Evolutionary conservation across 2,888 invertebrate genomes (phyloP), one percentile per base, ranked within the genome.

Genomic region (Clunio marinus): DNA sequence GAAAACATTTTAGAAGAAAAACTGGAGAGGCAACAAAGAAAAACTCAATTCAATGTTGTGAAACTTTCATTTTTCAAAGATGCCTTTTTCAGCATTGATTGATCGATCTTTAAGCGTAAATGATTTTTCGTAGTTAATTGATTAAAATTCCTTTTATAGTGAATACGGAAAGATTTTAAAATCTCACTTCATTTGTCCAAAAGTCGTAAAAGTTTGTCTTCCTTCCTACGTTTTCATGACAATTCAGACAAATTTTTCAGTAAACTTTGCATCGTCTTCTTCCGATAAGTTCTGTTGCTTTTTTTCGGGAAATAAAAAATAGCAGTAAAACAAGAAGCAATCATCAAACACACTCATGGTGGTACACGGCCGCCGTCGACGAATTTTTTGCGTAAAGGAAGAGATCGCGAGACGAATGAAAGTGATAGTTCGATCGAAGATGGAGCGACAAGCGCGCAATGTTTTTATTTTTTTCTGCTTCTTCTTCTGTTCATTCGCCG

Each of bases 361-460:
- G n/a, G n/a, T n/a, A n/a, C n/a, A n/a, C n/a, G n/a, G n/a, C n/a
- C n/a, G n/a, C n/a, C n/a, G n/a, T n/a, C n/a, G n/a, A n/a, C n/a
- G n/a, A n/a, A n/a, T n/a, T n/a, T n/a, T n/a, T 41, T 41, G 41
- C 41, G 41, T 41, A 41, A 41, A 41, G n/a, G 32, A 32, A 8
- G 32, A 32, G 32, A 32, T 32, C 32, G 4, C 41, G 41, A 41
- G 41, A 51, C 22, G 22, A 51, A 51, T n/a, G 60, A 60, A 60
- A 60, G 60, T 60, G 60, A 60, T 59, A 59, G 59, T 58, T 28
- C 58, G 28, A 57, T 27, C n/a, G n/a, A 57, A 57, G 27, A 57
- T 57, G 57, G 27, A 24, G 57, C 27, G 24, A 27, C 27, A 13
- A 27, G 27, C 57, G 57, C 24, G 57, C 57, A 2, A 51, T 51